A percentile compares a stretch with the other conserved stretches of the same genome.
phyloP scores from a whole-genome alignment of 2,888 invertebrate species.

The Keiferia lycopersicella region DNA sequence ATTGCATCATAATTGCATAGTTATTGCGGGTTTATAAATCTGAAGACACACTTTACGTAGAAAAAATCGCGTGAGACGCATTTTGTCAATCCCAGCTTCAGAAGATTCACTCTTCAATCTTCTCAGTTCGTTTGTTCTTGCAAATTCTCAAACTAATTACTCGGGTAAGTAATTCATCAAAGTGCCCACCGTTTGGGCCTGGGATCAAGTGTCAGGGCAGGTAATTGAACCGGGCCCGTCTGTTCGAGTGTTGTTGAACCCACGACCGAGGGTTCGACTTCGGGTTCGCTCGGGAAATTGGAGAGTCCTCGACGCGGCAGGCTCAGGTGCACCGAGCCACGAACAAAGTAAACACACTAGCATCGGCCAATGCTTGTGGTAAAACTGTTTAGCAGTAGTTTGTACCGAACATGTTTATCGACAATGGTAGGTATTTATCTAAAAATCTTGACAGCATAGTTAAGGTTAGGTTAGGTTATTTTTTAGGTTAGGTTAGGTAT shows the following conservation, averaged over 20 bases:
- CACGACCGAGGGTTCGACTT: conserved; percentile 13
- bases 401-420: background rate
- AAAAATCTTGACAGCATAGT: too few species aligned
- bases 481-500: too few species aligned
- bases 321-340: conserved; percentile 24
- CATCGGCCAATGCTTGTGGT: background rate
- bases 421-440: too few species aligned
- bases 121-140: background rate
- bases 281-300: conserved; percentile 23
- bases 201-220: conserved; percentile 4
- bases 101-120: background rate
- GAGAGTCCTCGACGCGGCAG: conserved; percentile 19
- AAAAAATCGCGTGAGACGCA: too few species aligned
- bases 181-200: background rate
- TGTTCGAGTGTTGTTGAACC: conserved; percentile 20
- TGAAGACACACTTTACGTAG: too few species aligned
- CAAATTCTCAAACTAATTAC: conserved; percentile 7
- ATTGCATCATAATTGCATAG: too few species aligned
- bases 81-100: too few species aligned
- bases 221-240: conserved; percentile 15
- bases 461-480: too few species aligned
- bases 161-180: conserved; percentile 7
- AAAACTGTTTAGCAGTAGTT: background rate
- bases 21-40: too few species aligned
- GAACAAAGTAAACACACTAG: conserved; percentile 4